A percentile compares a stretch with the other conserved stretches of the same genome.
Conservation (phyloP, 2,797 vertebrate species). For the Neopelma chrysocephalum region DNA sequence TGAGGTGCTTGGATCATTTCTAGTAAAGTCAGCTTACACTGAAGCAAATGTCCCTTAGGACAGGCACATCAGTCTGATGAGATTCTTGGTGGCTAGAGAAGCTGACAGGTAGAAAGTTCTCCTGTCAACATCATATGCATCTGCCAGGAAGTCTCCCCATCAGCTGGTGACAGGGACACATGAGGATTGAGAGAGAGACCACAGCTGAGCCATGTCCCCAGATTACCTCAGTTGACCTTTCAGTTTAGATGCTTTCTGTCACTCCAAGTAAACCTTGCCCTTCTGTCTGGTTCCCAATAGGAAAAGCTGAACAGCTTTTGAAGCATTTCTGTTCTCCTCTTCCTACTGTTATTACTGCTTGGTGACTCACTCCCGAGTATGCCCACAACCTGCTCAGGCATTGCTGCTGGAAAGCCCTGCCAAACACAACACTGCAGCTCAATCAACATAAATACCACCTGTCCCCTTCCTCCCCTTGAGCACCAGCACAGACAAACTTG, state of each 20-base stretch:
- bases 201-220: background rate
- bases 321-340: background rate
- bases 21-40: background rate
- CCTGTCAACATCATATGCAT: background rate
- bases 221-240: background rate
- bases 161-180: background rate
- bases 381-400: slow-evolving; percentile 19
- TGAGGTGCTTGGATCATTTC: background rate
- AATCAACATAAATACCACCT: background rate
- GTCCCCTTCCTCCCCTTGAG: background rate
- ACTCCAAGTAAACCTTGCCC: background rate
- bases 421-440: background rate
- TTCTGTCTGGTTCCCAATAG: background rate
- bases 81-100: background rate
- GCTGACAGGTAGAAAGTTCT: background rate
- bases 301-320: background rate
- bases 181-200: background rate
- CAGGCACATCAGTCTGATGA: background rate
- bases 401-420: background rate
- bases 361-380: slow-evolving; percentile 31
- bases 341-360: background rate
- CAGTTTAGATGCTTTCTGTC: background rate
- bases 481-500: background rate
- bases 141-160: background rate
- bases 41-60: background rate